phyloP scores from a whole-genome alignment of 2,113 vertebrate species.

The Catharus minimus region DNA sequence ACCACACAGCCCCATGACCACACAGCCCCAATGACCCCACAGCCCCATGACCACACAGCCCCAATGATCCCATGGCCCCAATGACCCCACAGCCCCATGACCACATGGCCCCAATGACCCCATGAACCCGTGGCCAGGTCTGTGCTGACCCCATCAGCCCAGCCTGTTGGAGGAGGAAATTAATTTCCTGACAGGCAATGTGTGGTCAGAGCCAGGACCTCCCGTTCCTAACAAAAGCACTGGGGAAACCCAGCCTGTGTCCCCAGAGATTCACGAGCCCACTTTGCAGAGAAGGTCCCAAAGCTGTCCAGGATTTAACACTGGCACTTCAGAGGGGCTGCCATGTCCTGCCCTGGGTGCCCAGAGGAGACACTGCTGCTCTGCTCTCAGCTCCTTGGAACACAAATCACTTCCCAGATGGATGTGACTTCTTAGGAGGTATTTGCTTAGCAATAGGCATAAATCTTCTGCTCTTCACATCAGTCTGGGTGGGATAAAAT shows the following conservation, averaged over 20 bases:
- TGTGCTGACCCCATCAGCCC: fast-evolving
- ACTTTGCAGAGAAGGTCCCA: neutral
- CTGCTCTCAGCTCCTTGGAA: neutral
- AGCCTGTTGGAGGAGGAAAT: neutral
- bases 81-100: no score
- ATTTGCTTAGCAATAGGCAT: neutral
- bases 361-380: neutral
- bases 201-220: neutral
- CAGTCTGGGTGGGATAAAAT: neutral
- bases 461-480: constrained; percentile 15
- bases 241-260: neutral
- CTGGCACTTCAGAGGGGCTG: neutral
- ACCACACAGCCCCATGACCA: no score
- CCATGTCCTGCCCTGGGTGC: neutral
- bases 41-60: neutral
- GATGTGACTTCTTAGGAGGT: neutral
- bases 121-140: neutral
- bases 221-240: fast-evolving
- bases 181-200: fast-evolving
- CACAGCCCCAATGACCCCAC: no score
- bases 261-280: neutral
- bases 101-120: neutral
- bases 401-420: neutral
- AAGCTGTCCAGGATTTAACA: neutral
- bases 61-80: neutral